Conservation (phyloP, 2,888 invertebrate species). For the Neoitamus cyanurus region DNA sequence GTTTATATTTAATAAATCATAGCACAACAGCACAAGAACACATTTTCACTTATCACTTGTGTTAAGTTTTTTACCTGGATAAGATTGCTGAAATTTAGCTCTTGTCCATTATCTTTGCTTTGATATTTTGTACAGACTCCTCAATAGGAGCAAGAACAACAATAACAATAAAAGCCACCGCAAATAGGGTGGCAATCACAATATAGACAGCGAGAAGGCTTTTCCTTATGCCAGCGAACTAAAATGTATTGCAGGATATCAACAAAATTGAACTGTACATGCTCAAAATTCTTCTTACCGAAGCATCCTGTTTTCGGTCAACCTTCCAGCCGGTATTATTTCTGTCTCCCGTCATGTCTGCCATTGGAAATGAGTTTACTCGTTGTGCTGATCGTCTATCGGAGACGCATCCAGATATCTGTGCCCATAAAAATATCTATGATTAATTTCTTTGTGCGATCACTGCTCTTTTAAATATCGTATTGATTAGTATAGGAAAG, state of each 20-base stretch:
- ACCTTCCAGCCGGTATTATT: slow-evolving; percentile 71
- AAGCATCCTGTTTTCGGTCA: slow-evolving; percentile 80
- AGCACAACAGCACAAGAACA: not conserved
- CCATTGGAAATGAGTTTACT: slow-evolving; percentile 87
- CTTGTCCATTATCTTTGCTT: slow-evolving; percentile 48
- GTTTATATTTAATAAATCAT: not conserved
- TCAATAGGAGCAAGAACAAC: slow-evolving; percentile 81
- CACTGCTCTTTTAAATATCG: slow-evolving; percentile 52
- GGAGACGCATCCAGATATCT: slow-evolving; percentile 82
- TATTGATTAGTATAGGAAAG: slow-evolving; percentile 49
- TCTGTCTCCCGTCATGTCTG: slow-evolving; percentile 75
- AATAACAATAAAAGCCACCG: slow-evolving; percentile 79
- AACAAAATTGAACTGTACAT: too few species aligned
- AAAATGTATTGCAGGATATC: not conserved
- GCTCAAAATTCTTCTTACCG: slow-evolving; percentile 71
- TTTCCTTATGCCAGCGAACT: slow-evolving; percentile 84
- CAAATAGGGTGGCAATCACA: slow-evolving; percentile 76
- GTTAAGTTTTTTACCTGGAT: not conserved
- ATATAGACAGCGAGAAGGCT: slow-evolving; percentile 82
- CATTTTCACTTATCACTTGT: not conserved
- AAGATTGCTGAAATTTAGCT: not conserved
- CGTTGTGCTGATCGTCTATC: slow-evolving; percentile 79
- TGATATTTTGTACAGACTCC: slow-evolving; percentile 67
- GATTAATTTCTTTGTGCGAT: slow-evolving; percentile 56
- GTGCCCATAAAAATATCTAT: slow-evolving; percentile 66